Conservation (phyloP, 2,113 vertebrate species). For the Galemys pyrenaicus region DNA sequence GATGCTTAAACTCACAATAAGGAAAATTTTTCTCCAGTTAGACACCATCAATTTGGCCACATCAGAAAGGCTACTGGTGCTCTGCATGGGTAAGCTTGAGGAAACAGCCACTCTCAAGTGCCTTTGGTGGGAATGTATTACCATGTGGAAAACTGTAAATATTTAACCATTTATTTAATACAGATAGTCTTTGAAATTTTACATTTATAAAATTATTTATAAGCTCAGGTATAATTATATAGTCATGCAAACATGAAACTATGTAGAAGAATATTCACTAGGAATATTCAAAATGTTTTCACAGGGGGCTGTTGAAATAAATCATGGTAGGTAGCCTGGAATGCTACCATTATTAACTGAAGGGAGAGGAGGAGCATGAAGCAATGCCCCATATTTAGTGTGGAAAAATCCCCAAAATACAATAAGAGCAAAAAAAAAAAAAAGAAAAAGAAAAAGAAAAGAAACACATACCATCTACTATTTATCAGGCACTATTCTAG, state of each 20-base stretch:
- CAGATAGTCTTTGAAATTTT: background rate
- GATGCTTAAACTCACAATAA: background rate
- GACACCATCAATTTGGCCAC: background rate
- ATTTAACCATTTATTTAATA: background rate
- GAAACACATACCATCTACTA: background rate
- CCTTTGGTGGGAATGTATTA: background rate
- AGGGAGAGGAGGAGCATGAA: background rate
- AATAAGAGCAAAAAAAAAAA: background rate
- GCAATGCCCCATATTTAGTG: background rate
- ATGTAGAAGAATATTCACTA: background rate
- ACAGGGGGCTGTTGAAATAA: background rate
- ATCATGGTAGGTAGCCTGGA: background rate
- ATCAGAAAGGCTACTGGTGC: background rate
- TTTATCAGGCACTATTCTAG: background rate
- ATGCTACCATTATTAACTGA: background rate
- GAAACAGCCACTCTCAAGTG: background rate
- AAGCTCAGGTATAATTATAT: background rate
- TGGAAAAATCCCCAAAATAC: background rate
- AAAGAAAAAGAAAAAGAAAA: background rate
- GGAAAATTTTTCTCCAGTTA: conserved; percentile 45
- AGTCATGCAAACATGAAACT: background rate
- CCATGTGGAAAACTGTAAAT: background rate
- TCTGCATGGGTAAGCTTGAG: background rate
- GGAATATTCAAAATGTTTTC: conserved; percentile 12
- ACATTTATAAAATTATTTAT: background rate